Conservation (phyloP, 1,140 invertebrate species). For the Acromyrmex heyeri region DNA sequence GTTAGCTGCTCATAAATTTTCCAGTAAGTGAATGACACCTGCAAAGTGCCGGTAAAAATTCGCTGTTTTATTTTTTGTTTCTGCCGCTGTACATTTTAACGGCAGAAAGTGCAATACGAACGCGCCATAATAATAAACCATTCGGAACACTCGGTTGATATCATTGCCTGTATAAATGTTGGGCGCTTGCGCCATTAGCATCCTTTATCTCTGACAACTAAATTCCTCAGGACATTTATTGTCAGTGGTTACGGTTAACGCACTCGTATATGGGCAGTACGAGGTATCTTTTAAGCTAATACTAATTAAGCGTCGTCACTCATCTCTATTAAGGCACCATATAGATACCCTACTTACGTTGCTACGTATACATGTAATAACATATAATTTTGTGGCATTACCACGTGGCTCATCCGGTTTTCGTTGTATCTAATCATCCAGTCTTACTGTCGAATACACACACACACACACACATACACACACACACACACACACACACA, state of each 20-base stretch:
- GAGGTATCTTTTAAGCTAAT: conserved; percentile 66
- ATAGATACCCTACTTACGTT: conserved; percentile 1
- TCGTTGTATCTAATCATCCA: conserved; percentile 8
- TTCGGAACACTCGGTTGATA: conserved; percentile 51
- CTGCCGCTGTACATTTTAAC: conserved; percentile 18
- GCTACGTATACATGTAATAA: not conserved
- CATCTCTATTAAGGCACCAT: conserved; percentile 70
- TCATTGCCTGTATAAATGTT: conserved; percentile 56
- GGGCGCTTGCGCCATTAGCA: conserved; percentile 21
- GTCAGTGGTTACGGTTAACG: conserved; percentile 65
- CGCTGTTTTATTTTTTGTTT: not conserved
- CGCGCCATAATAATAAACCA: conserved; percentile 53
- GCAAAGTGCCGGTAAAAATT: conserved; percentile 29
- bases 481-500: too few relatives aligned
- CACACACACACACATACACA: too few relatives aligned
- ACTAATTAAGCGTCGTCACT: conserved; percentile 72
- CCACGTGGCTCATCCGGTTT: conserved; percentile 7
- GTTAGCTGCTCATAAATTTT: conserved; percentile 48
- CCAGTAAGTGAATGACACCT: conserved; percentile 24
- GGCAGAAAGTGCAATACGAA: conserved; percentile 55
- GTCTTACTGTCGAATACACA: conserved; percentile 19
- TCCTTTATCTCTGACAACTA: conserved; percentile 51
- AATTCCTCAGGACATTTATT: conserved; percentile 64
- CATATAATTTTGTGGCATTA: conserved; percentile 52
- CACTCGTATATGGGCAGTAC: conserved; percentile 34